Percentiles rank a stretch among this genome's conserved stretches.
These are phyloP conservation scores for Eristalis tenax DNA, from an alignment of 2,888 invertebrate species.

Conservation along the genomic window DNA sequence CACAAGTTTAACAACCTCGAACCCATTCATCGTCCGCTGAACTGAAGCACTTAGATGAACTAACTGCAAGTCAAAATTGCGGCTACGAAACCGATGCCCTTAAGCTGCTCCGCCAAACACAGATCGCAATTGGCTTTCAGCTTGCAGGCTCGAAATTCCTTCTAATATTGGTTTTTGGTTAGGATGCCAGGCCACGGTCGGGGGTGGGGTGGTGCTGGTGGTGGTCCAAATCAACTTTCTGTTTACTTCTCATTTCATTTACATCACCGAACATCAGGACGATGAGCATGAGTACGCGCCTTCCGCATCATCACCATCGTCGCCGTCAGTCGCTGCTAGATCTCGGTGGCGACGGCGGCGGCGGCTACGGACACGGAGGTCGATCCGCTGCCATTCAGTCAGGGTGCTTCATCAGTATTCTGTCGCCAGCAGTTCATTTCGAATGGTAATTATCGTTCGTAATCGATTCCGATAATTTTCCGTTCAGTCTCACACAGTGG, in stretches of 20 bases:
- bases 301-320: conserved; percentile 48
- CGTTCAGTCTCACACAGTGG: conserved; percentile 54
- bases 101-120: background rate
- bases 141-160: background rate
- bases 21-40: background rate
- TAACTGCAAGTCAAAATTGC: background rate
- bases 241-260: conserved; percentile 54
- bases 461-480: conserved; percentile 69
- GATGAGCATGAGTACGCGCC: conserved; percentile 4
- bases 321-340: background rate
- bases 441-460: conserved; percentile 65
- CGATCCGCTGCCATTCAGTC: conserved; percentile 6
- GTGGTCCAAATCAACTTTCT: conserved; percentile 25
- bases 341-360: background rate
- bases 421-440: conserved; percentile 66
- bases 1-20: background rate
- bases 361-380: background rate
- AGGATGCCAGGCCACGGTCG: background rate
- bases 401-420: conserved; percentile 42
- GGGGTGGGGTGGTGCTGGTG: no score
- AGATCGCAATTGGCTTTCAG: background rate
- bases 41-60: background rate
- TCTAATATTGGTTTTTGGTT: background rate
- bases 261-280: conserved; percentile 20
- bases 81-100: background rate